Percentiles rank a stretch among this genome's conserved stretches.
These are phyloP conservation scores for Elmis aenea DNA, from an alignment of 2,888 invertebrate genomes.

Conservation along the genomic window DNA sequence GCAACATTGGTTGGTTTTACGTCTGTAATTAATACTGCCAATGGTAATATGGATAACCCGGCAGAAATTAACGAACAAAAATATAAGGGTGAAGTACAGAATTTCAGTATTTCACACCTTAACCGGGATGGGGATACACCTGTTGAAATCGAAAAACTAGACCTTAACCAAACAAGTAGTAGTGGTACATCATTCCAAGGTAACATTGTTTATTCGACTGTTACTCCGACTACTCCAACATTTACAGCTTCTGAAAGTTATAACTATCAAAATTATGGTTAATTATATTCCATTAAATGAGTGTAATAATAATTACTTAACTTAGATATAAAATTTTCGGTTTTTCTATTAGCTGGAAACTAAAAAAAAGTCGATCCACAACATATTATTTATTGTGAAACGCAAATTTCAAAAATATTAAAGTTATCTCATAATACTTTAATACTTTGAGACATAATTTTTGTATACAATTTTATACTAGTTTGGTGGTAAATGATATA, in stretches of 20 bases:
- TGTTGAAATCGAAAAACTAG: constrained; percentile 12
- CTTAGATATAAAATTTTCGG: no score
- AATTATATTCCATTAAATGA: no score
- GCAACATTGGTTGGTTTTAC: constrained; percentile 24
- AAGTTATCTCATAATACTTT: no score
- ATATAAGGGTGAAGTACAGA: constrained; percentile 22
- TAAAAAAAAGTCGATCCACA: no score
- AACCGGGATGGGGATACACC: constrained; percentile 19
- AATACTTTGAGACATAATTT: no score
- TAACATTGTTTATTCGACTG: constrained; percentile 13
- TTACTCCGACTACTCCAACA: constrained; percentile 12
- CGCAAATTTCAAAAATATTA: no score
- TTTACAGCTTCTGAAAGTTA: constrained; percentile 19
- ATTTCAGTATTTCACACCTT: constrained; percentile 17
- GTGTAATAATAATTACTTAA: no score
- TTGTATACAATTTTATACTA: no score
- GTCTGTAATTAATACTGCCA: constrained; percentile 19
- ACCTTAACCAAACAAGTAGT: constrained; percentile 5
- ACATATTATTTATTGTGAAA: no score
- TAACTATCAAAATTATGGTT: constrained; percentile 26
- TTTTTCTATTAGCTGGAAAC: no score
- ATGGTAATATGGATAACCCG: constrained; percentile 4
- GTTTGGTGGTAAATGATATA: no score
- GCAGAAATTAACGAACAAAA: constrained; percentile 10
- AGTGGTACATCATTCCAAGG: constrained; percentile 9